These are phyloP conservation scores for Chiloscyllium punctatum DNA, from an alignment of 2,797 vertebrate species.

Conservation along the genomic window DNA sequence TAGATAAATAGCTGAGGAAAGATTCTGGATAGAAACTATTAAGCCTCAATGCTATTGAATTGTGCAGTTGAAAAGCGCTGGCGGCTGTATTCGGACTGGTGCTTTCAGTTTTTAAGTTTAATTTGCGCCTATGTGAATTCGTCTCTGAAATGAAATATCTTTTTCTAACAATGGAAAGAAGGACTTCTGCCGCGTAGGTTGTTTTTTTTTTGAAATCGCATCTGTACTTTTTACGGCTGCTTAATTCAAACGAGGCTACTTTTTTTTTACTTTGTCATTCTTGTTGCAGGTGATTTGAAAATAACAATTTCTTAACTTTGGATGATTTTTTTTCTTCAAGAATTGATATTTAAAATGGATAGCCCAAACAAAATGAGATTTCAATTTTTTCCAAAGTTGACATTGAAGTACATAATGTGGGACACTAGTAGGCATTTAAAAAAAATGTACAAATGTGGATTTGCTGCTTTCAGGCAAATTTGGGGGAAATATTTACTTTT, in stretches of 20 bases:
- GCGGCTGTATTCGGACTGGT: not conserved
- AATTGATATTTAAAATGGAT: not conserved
- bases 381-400: not conserved
- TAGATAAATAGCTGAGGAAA: constrained; percentile 22
- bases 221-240: not conserved
- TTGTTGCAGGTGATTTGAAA: not conserved
- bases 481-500: too few species aligned
- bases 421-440: not conserved
- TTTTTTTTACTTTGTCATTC: not conserved
- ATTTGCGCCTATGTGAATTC: not conserved
- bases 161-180: constrained; percentile 6
- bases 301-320: not conserved
- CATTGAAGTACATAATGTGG: not conserved
- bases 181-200: constrained; percentile 10
- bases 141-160: constrained; percentile 5
- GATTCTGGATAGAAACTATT: not conserved
- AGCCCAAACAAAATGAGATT: not conserved
- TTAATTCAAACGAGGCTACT: not conserved
- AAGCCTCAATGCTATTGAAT: not conserved
- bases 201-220: not conserved
- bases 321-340: not conserved
- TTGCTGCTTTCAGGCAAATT: not conserved
- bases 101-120: not conserved
- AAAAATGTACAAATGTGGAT: not conserved
- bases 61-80: not conserved